Base-by-base conservation (phyloP, 2,113 vertebrate genomes). In the Saccopteryx bilineata region DNA sequence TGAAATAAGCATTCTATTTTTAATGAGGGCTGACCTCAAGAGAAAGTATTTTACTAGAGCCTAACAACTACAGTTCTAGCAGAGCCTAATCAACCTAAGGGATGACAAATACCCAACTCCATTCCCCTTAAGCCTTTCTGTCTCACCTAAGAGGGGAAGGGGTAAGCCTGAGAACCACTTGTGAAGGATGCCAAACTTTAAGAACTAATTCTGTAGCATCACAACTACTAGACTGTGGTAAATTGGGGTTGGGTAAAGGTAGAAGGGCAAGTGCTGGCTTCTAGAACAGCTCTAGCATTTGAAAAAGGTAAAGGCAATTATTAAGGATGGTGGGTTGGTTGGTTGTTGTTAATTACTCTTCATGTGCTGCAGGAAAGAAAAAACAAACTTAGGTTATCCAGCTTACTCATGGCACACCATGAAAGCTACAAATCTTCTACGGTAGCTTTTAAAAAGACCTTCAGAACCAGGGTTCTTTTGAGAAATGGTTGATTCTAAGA, bases 401-500 rank as follows among this genome's bases (percentile, higher is more conserved):
- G 23, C 33, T 60, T 86, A 74, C 68, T 86, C 66, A 72, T 71
- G n/a, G 66, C 10, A 87, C 28, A 86, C 33, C 33, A 75, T 14
- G 7, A 87, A 84, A 74, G 18, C 60, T 60, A 66, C 68, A 71
- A 81, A 17, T 52, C 48, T 52, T 56, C 56, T 28, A 54, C 24
- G 83, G 58, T 5, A 82, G 68, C 66, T 39, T 87, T 87, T 66
- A 95, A 91, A 58, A 31, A 82, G 68, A 75, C 31, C 1, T 18
- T 66, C 60, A 95, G 58, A 91, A 52, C 12, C 28, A 81, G 5
- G 8, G 7, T 71, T 84, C 46, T 50, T 80, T 72, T 21, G 9
- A 85, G 80, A 90, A 94, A 90, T 5, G 31, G 21, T 71, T 79
- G 14, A 81, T 33, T 87, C 26, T 74, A 81, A 87, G 58, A 80